Evolutionary conservation across 2,888 invertebrate genomes (phyloP), one percentile per base, ranked within the genome.

Genomic region (Eristalis tenax): DNA sequence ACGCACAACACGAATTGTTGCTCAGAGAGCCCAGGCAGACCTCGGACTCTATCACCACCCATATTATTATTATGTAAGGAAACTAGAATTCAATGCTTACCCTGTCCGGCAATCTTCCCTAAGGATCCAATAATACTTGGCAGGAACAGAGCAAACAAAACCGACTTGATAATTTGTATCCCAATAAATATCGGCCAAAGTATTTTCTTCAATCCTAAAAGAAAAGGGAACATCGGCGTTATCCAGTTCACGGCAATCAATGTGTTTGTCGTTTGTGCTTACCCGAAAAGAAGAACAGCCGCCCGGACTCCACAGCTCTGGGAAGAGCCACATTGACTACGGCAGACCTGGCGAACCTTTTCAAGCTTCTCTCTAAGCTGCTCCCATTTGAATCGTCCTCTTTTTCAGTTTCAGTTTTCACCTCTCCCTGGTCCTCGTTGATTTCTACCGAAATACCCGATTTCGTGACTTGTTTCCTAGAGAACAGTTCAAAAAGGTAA

Each of bases 91-190:
- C 2, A 59, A 59, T 28, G 13, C 91, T 91, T 93, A 95, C 97
- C 97, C 95, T 97, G 97, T 78, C 97, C 97, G 80, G 97, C 95
- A 85, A 97, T 95, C 93, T 97, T 97, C 71, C 97, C 97, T 79
- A 97, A 94, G 89, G 96, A 96, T 74, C 97, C 97, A 88, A 97
- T 94, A 81, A 97, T 95, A 83, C 97, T 96, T 0, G 97, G 97
- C 91, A 97, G 94, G 93, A 98, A 97, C 94, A 97, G 95, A 10
- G 97, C 97, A 40, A 97, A 94, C 26, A 97, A 93, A 64, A 97
- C 94, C 43, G 97, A 96, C 93, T 98, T 98, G 90, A 97, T 94
- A 71, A 97, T 94, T 93, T 97, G 97, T 5, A 96, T 95, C 0
- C 97, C 97, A 90, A 98, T 95, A 90, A 97, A 94, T 71, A 98